Evolutionary conservation across 2,797 vertebrate species (phyloP).

Genomic region (Otus scops): DNA sequence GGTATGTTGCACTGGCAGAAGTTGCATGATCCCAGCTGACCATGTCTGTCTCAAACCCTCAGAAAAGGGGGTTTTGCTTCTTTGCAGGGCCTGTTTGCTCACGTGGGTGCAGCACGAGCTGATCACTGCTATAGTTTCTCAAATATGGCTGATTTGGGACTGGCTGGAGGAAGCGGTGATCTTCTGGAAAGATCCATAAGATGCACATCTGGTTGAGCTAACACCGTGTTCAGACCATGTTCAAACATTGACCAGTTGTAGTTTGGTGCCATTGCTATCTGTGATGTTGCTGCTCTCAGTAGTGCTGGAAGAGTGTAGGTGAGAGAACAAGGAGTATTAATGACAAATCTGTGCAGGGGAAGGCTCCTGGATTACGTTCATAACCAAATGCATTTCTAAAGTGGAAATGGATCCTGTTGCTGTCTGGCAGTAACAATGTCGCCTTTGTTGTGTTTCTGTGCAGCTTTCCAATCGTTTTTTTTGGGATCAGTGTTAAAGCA

Average conservation of each 20-base stretch:
- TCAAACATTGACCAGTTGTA: neutral
- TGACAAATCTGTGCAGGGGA: neutral
- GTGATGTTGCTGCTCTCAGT: neutral
- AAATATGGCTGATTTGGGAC: neutral
- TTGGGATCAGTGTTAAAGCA: neutral
- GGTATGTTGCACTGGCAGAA: neutral
- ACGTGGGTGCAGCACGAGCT: fast-evolving
- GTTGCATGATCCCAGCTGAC: neutral
- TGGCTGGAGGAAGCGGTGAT: neutral
- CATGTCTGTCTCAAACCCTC: neutral
- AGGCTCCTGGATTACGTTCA: neutral
- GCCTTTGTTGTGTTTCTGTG: neutral
- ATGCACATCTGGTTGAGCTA: fast-evolving
- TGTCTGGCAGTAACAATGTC: neutral
- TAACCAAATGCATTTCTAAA: neutral
- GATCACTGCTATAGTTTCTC: neutral
- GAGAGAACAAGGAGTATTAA: neutral
- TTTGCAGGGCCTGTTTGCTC: neutral
- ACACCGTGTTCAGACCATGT: neutral
- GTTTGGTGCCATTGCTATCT: neutral
- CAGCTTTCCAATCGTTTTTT: neutral
- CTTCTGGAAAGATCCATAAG: neutral
- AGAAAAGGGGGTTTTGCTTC: neutral
- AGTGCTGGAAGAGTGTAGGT: neutral
- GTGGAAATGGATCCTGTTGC: neutral